Evolutionary conservation across 2,113 vertebrate species (phyloP).

Genomic region (Ictalurus punctatus): DNA sequence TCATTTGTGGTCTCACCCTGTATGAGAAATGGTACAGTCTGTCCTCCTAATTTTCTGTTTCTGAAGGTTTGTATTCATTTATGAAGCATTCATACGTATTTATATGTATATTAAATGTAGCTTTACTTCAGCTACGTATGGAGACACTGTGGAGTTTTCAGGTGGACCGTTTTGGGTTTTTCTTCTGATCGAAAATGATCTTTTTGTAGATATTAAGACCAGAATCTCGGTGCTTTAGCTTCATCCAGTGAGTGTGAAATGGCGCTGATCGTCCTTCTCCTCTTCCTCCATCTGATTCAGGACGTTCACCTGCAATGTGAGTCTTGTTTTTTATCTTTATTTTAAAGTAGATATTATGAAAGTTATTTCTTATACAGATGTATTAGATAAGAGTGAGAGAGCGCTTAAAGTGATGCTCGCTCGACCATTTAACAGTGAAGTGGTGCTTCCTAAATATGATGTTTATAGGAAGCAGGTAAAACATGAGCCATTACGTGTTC

Average conservation of each 20-base stretch:
- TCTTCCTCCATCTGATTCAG: background rate
- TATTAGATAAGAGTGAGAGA: too few relatives aligned
- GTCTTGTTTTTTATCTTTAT: background rate
- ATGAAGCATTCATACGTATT: background rate
- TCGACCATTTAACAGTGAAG: too few relatives aligned
- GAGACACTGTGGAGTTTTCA: background rate
- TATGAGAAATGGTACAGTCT: background rate
- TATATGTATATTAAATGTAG: background rate
- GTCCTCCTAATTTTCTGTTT: background rate
- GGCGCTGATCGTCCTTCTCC: background rate
- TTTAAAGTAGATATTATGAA: background rate
- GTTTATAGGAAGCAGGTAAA: too few relatives aligned
- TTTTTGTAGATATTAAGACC: background rate
- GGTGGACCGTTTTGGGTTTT: background rate
- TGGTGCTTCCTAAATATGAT: too few relatives aligned
- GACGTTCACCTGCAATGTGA: background rate
- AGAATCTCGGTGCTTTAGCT: background rate
- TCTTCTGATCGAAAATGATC: background rate
- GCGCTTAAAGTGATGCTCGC: too few relatives aligned
- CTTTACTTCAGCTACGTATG: background rate
- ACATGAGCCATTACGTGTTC: too few relatives aligned
- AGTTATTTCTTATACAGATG: too few relatives aligned
- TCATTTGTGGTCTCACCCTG: background rate
- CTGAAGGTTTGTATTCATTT: background rate
- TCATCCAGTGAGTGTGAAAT: background rate